Conservation (phyloP, 2,888 invertebrate species). For the Microchrysa polita region DNA sequence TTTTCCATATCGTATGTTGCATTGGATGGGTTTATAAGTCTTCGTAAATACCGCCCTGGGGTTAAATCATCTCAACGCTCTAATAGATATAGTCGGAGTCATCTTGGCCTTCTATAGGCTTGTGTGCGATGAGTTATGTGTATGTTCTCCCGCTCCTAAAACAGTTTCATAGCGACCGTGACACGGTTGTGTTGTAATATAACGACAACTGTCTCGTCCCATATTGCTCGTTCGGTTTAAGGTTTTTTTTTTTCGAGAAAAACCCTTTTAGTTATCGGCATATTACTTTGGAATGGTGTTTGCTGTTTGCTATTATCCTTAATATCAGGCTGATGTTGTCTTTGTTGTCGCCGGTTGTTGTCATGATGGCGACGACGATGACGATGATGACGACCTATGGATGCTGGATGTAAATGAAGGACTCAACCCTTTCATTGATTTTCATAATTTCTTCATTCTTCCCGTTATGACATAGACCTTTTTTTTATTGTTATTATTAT, state of each 20-base stretch:
- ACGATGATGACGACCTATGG: background rate
- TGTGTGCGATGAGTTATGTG: too few species aligned
- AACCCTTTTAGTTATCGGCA: slow-evolving; percentile 14
- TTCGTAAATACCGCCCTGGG: slow-evolving; percentile 34
- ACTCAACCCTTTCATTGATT: slow-evolving; percentile 42
- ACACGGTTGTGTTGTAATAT: background rate
- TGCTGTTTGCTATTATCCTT: slow-evolving; percentile 8
- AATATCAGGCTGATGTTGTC: background rate
- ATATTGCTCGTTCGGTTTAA: background rate
- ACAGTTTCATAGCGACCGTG: slow-evolving; percentile 10
- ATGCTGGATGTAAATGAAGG: background rate
- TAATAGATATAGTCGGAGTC: slow-evolving; percentile 23
- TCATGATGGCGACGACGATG: background rate
- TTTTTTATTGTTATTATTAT: slow-evolving; percentile 30
- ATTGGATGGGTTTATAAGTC: slow-evolving; percentile 13
- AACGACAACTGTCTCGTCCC: slow-evolving; percentile 3
- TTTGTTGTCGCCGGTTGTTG: slow-evolving; percentile 5
- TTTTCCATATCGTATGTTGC: background rate
- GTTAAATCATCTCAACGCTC: slow-evolving; percentile 24
- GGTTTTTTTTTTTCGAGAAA: background rate
- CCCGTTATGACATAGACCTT: slow-evolving; percentile 29
- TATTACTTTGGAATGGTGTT: slow-evolving; percentile 5
- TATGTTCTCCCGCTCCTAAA: background rate
- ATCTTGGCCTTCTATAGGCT: background rate
- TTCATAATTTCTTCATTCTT: slow-evolving; percentile 44